Conservation (phyloP, 2,888 invertebrate genomes). For the Branchellion lobata region DNA sequence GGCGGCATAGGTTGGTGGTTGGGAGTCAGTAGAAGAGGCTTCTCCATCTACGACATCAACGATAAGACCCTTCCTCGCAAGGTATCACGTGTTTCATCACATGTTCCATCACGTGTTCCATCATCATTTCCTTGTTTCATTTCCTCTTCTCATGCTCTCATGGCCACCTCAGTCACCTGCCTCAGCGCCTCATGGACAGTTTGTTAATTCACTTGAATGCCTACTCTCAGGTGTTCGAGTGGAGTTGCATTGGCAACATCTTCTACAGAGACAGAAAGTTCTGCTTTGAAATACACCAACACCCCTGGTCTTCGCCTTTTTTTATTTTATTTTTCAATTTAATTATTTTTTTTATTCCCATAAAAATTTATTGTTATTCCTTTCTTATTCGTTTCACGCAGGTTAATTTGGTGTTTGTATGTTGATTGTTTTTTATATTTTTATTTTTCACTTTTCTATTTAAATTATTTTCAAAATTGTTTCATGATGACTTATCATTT, state of each 20-base stretch:
- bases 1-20: constrained; percentile 59
- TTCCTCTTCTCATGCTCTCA: too few species aligned
- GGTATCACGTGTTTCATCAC: constrained; percentile 56
- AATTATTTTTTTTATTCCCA: neutral
- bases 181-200: too few species aligned
- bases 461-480: too few species aligned
- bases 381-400: too few species aligned
- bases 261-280: constrained; percentile 67
- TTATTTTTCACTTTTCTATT: neutral
- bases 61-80: constrained; percentile 63
- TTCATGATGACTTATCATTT: too few species aligned
- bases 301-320: constrained; percentile 62
- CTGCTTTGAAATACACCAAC: constrained; percentile 66
- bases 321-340: neutral
- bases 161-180: neutral
- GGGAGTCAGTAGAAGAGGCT: constrained; percentile 65
- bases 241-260: constrained; percentile 67
- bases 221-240: constrained; percentile 65
- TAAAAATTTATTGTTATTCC: neutral
- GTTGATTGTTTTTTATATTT: neutral
- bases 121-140: too few species aligned
- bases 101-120: too few species aligned
- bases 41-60: constrained; percentile 64
- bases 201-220: too few species aligned
- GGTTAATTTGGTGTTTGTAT: too few species aligned